These are phyloP conservation scores for Pundamilia nyererei DNA, from an alignment of 2,113 vertebrate species.

Conservation along the genomic window DNA sequence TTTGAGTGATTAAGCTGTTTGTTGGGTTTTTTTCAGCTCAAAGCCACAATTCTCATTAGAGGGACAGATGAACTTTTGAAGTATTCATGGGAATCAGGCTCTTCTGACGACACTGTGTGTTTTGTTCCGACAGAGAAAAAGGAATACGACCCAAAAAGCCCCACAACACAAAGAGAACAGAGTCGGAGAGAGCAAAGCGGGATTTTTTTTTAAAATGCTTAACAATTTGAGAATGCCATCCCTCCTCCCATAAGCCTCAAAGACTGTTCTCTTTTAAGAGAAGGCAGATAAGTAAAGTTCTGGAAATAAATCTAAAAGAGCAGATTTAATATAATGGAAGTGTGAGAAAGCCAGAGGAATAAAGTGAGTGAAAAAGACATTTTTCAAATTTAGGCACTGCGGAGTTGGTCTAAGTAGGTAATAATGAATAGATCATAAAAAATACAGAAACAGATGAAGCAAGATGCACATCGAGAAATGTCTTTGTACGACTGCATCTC, in stretches of 20 bases:
- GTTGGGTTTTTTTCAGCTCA: not conserved
- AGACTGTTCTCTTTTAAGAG: conserved; percentile 6
- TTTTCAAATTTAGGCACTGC: not conserved
- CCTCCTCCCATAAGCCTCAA: not conserved
- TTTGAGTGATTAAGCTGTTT: conserved; percentile 34
- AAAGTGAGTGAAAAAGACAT: not conserved
- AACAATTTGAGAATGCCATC: conserved; percentile 4
- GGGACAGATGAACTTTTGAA: conserved; percentile 49
- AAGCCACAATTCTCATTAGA: conserved; percentile 15
- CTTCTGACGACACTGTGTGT: not conserved
- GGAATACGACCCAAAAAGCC: not conserved
- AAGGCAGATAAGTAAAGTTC: not conserved
- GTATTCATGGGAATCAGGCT: conserved; percentile 6
- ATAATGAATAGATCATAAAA: not conserved
- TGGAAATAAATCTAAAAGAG: not conserved
- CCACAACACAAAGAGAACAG: conserved; percentile 3
- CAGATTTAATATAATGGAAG: not conserved
- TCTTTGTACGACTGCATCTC: not conserved
- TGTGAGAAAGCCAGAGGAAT: not conserved
- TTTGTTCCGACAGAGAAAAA: conserved; percentile 30
- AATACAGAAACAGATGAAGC: not conserved
- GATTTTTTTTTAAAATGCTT: not conserved
- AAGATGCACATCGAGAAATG: not conserved
- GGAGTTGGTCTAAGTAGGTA: not conserved
- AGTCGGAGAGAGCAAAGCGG: not conserved